Evolutionary conservation across 2,888 invertebrate genomes (phyloP), one percentile per base, ranked within the genome.

Genomic region (Acleris literana): DNA sequence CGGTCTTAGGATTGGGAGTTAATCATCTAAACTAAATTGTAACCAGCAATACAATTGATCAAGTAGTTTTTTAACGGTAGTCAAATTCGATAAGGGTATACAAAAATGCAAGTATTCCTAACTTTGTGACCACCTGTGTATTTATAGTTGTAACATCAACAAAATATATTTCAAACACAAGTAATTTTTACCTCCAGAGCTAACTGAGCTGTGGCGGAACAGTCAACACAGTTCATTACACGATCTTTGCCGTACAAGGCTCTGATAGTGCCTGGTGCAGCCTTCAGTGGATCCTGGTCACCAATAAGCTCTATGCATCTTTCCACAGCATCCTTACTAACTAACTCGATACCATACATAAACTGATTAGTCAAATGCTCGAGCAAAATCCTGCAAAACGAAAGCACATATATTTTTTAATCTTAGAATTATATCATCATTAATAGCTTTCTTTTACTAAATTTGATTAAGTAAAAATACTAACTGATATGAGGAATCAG

Each of bases 201-300:
- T 59, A 90, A 88, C 64, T 94, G 93, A 6, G 86, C 77, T 64
- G 87, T 91, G 57, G 93, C 84, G 0, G 97, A 94, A 51, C 95
- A 95, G 85, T 97, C 95, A 69, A 95, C 92, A 53, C 94, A 96
- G 84, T 96, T 96, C 49, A 93, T 92, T 2, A 95, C 92, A n/a
- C 89, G 82, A 78, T 96, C 95, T 17, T 85, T 85, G 17, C 96
- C 97, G 84, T 95, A 97, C 53, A 94, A 75, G 7, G 95, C 95
- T 75, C 96, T 91, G 59, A 97, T 85, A 16, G 94, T 93, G 1
- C 93, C 90, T 0, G 95, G 94, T 68, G 93, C 92, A 13, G 95
- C 95, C 73, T 93, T 93, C 0, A 81, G 70, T 3, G 95, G 94
- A 83, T 96, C 95, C 43, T 80, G 81, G 18, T 95, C 93, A 11